Evolutionary conservation across 2,797 vertebrate species (phyloP).

Genomic region (Aldrovandia affinis): DNA sequence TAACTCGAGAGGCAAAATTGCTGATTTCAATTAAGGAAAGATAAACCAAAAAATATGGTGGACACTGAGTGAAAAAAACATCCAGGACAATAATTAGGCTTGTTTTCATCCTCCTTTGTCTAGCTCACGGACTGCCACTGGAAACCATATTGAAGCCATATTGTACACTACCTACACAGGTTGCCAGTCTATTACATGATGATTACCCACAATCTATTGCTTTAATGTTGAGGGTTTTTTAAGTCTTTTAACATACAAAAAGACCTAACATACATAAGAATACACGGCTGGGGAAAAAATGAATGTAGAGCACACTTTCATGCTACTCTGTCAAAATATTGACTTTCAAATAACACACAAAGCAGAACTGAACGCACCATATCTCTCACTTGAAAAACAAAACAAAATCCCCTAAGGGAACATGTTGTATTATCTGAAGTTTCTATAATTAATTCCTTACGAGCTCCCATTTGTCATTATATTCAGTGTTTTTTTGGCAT

Average conservation of each 20-base stretch:
- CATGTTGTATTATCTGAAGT: constrained; percentile 30
- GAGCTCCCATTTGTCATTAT: constrained; percentile 33
- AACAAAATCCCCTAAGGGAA: constrained; percentile 24
- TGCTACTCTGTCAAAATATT: constrained; percentile 3
- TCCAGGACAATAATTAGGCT: not conserved
- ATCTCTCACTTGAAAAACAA: constrained; percentile 34
- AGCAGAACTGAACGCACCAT: constrained; percentile 27
- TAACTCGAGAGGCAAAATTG: too few species aligned
- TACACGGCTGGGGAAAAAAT: not conserved
- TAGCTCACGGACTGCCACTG: not conserved
- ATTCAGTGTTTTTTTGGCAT: constrained; percentile 25
- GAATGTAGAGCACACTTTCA: not conserved
- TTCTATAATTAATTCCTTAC: constrained; percentile 39
- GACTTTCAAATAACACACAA: constrained; percentile 31
- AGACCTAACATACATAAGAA: not conserved
- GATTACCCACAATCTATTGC: not conserved
- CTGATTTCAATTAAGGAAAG: not conserved
- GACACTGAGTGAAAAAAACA: not conserved
- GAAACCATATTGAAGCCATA: not conserved
- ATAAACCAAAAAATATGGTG: not conserved
- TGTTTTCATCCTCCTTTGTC: not conserved
- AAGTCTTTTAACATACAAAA: not conserved
- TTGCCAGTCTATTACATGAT: not conserved
- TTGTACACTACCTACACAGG: not conserved
- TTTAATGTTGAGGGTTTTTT: not conserved